Percentiles rank a stretch among this genome's conserved stretches.
Evolutionary conservation across 2,888 invertebrate genomes (phyloP).

Genomic region (Herminia tarsipennalis): DNA sequence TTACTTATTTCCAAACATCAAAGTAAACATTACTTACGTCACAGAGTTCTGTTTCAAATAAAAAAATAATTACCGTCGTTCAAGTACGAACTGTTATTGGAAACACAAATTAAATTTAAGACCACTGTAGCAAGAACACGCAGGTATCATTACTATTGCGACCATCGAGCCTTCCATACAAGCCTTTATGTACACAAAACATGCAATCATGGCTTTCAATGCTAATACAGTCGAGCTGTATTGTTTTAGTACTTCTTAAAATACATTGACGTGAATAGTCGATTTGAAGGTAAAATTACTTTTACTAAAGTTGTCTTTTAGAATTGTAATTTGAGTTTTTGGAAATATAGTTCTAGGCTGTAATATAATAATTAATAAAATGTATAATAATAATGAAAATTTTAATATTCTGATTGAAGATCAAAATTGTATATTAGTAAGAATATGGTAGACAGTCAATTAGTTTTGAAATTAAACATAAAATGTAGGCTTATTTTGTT

Average conservation of each 20-base stretch:
- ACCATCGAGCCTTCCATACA: slow-evolving; percentile 17
- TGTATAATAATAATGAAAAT: too few species aligned
- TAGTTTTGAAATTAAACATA: too few species aligned
- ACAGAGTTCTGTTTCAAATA: slow-evolving; percentile 6
- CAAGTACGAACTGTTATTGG: slow-evolving; percentile 19
- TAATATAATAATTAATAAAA: too few species aligned
- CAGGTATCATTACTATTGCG: slow-evolving; percentile 28
- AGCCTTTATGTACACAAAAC: slow-evolving; percentile 27
- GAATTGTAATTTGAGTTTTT: too few species aligned
- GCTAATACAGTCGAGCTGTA: slow-evolving; percentile 16
- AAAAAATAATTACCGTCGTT: slow-evolving; percentile 16
- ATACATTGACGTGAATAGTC: too few species aligned
- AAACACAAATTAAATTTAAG: slow-evolving; percentile 36
- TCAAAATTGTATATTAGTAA: too few species aligned
- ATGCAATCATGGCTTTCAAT: slow-evolving; percentile 33
- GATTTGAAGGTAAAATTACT: too few species aligned
- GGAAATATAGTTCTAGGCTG: too few species aligned
- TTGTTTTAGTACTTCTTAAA: slow-evolving; percentile 16
- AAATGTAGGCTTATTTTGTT: too few species aligned
- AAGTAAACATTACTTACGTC: background rate
- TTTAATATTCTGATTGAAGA: too few species aligned
- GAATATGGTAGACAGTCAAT: too few species aligned
- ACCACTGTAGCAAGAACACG: slow-evolving; percentile 29
- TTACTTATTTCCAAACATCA: background rate
- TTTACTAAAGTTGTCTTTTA: too few species aligned